Evolutionary conservation across 92 coral and sea anemone species (phyloP), one percentile per base, ranked within the genome.

Genomic region (Porites lobata): DNA sequence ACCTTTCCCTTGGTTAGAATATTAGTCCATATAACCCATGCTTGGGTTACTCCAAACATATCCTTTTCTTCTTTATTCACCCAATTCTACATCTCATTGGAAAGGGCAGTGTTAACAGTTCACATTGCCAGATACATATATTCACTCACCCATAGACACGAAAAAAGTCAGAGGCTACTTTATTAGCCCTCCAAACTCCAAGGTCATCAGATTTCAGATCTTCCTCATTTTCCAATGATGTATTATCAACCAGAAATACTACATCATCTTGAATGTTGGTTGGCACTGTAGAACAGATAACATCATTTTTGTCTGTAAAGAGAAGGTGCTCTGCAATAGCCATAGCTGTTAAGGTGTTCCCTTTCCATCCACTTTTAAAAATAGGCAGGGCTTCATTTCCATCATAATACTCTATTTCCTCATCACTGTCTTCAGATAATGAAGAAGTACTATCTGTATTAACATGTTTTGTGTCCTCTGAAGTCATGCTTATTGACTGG

Each of bases 141-240:
- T 29, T 2, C 3, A 66, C 70, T 66, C 70, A 66, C 32, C 70
- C 70, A 66, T 17, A 66, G 11, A 66, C 70, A 66, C 22, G 70
- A 66, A 66, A 66, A 66, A 18, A 26, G 26, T 66, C 70, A 17
- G 70, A 66, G 11, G 70, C 70, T 66, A 22, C 70, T 66, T 66
- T 66, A 9, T 68, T 68, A 18, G 73, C 73, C 22, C 73, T 68
- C 73, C 73, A 68, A 68, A 68, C 73, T 68, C 73, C 50, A 26
- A 68, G 50, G n/a, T 65, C 69, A 20, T 65, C 69, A 65, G 69
- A 65, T 65, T 65, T 65, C 11, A 68, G 50, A 24, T 22, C 50
- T 2, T 68, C 73, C 73, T 24, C 73, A 21, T 21, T 21, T 21
- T 21, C 22, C 22, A 21, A 65, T 11, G 32, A n/a, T 2, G 73